Evolutionary conservation across 1,140 invertebrate species (phyloP), one percentile per base, ranked within the genome.

Genomic region (Cherax destructor): DNA sequence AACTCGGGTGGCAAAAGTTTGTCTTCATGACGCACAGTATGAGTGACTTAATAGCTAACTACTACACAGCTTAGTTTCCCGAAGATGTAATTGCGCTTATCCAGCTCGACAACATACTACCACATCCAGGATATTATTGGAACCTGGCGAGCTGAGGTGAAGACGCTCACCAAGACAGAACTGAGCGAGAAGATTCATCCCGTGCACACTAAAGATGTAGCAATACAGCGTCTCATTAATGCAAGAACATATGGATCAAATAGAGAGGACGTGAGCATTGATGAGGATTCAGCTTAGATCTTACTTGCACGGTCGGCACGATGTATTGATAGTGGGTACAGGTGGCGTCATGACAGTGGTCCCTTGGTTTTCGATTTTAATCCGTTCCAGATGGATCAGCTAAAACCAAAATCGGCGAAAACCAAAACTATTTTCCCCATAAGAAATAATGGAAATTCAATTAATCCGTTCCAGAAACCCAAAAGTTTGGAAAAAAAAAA

Each of bases 1-100:
- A 89, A 30, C 50, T 56, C 30, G 80, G 87, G 24, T 89, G 87
- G 87, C 21, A 61, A 24, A 89, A 74, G 30, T 81, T 83, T 21
- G 59, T 83, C 13, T 13, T 89, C 3, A 1, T 89, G 16, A n/a
- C 18, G 10, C 87, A 89, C 79, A 89, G 87, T 65, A 74, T 89
- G 79, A 79, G 87, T 11, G 56, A 65, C 1, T 10, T 50, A 3
- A 30, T 89, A 74, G 47, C 77, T 21, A 41, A 41, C 11, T n/a
- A 74, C 24, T 83, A 72, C 13, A 76, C 80, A 3, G 77, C 87
- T 13, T 11, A 76, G 21, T 89, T 83, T 65, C 87, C 87, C 21
- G 80, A 83, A 49, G 16, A 83, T 7, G 79, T 89, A 18, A 65
- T 41, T 47, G 87, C 87, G 10, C 13, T 89, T 9, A 74, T 89